phyloP scores from a whole-genome alignment of 2,113 vertebrate species.

The Gobio gobio region DNA sequence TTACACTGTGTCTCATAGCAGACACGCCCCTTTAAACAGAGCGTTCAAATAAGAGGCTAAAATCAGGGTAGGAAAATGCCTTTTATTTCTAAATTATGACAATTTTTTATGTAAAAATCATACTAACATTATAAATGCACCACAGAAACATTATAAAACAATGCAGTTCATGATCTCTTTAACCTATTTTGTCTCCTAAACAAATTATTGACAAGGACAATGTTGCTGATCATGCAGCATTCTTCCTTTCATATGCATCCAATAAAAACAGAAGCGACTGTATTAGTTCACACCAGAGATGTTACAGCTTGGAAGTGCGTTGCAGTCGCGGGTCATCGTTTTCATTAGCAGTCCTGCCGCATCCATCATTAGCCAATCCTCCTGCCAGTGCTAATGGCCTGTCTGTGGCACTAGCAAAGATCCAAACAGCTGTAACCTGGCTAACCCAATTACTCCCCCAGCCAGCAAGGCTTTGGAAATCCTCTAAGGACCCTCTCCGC shows the following conservation, averaged over 20 bases:
- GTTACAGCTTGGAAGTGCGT: background rate
- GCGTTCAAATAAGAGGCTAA: no score
- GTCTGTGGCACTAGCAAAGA: slow-evolving; percentile 20
- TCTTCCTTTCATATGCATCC: background rate
- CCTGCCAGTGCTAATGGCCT: slow-evolving; percentile 7
- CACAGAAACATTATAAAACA: no score
- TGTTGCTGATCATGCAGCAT: no score
- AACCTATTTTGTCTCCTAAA: background rate
- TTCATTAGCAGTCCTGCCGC: slow-evolving; percentile 16
- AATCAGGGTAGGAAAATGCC: no score
- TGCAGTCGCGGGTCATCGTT: background rate
- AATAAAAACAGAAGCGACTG: background rate
- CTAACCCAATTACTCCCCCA: slow-evolving; percentile 23
- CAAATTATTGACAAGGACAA: background rate
- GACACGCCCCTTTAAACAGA: no score
- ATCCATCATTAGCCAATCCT: slow-evolving; percentile 24
- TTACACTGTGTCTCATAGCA: no score
- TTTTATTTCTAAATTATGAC: no score
- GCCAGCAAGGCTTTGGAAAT: background rate
- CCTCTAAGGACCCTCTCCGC: background rate
- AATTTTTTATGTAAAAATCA: no score
- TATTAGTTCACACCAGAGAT: background rate
- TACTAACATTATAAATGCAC: no score
- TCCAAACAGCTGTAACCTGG: slow-evolving; percentile 40
- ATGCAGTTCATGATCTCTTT: no score